Percentiles rank a stretch among this genome's conserved stretches.
Evolutionary conservation across 2,888 invertebrate species (phyloP).

Genomic region (Drosophila leonis): DNA sequence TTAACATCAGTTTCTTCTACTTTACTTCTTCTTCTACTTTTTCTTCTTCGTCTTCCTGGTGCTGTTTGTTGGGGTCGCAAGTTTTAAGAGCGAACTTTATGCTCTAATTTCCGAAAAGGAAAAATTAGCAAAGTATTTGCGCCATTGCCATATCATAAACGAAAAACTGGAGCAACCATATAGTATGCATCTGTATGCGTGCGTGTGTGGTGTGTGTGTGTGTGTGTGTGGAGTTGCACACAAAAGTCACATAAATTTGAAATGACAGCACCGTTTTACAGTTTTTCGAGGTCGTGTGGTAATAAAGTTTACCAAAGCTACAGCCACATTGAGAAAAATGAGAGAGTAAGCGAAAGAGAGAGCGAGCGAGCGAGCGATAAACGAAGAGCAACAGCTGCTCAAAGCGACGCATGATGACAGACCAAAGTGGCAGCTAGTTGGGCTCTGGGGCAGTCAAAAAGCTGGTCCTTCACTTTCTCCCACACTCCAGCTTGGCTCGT

Average conservation of each 20-base stretch:
- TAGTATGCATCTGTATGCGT: neutral
- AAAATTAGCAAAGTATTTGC: slow-evolving; percentile 79
- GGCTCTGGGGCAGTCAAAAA: slow-evolving; percentile 34
- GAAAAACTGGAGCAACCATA: slow-evolving; percentile 48
- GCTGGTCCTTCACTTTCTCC: neutral
- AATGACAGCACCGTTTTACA: slow-evolving; percentile 78
- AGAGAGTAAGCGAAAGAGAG: slow-evolving; percentile 12
- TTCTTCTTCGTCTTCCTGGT: slow-evolving; percentile 10
- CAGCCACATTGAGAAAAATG: slow-evolving; percentile 29
- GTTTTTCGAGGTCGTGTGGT: slow-evolving; percentile 75
- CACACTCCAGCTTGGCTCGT: slow-evolving; percentile 44
- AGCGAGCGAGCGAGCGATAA: neutral
- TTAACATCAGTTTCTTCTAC: slow-evolving; percentile 4
- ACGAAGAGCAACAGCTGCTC: slow-evolving; percentile 47
- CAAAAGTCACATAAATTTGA: slow-evolving; percentile 79
- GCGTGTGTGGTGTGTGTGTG: slow-evolving; percentile 2
- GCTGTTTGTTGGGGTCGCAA: slow-evolving; percentile 40
- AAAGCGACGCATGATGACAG: slow-evolving; percentile 61
- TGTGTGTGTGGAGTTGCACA: slow-evolving; percentile 56
- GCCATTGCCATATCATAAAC: slow-evolving; percentile 78
- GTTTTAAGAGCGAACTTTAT: slow-evolving; percentile 76
- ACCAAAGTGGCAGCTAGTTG: slow-evolving; percentile 59
- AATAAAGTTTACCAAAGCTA: slow-evolving; percentile 59
- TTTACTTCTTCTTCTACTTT: too few relatives aligned
- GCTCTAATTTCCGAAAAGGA: slow-evolving; percentile 78